Conservation (phyloP, 2,113 vertebrate species). For the Paedocypris sp. region DNA sequence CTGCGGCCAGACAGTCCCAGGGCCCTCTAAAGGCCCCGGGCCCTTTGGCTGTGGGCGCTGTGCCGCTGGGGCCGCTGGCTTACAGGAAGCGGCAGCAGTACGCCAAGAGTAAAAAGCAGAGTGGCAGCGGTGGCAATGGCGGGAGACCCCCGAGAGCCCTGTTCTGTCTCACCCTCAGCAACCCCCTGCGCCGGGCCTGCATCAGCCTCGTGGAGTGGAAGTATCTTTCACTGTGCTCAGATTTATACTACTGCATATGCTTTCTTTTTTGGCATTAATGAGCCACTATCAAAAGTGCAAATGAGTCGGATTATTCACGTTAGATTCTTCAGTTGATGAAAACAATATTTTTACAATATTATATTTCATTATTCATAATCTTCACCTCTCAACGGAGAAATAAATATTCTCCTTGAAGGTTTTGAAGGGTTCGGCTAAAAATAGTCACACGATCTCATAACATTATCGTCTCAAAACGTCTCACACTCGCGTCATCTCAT, state of each 20-base stretch:
- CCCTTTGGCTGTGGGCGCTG: constrained; percentile 40
- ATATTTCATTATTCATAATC: too few species aligned
- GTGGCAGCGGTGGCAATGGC: constrained; percentile 77
- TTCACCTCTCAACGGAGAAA: too few species aligned
- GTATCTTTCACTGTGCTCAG: constrained; percentile 73
- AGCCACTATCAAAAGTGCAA: not conserved
- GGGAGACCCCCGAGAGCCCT: constrained; percentile 90
- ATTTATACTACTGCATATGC: too few species aligned
- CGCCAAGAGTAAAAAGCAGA: constrained; percentile 98
- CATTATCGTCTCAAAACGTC: too few species aligned
- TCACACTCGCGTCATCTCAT: too few species aligned
- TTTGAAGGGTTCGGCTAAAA: too few species aligned
- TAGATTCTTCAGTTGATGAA: too few species aligned
- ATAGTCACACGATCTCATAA: too few species aligned
- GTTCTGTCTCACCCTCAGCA: constrained; percentile 96
- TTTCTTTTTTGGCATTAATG: too few species aligned
- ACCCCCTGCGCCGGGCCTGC: constrained; percentile 98
- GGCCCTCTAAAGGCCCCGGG: constrained; percentile 64
- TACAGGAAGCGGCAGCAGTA: constrained; percentile 98
- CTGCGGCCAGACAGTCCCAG: constrained; percentile 81
- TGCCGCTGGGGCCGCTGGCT: constrained; percentile 80
- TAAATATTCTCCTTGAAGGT: too few species aligned
- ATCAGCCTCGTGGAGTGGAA: constrained; percentile 99
- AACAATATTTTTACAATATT: too few species aligned
- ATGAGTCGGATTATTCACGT: too few species aligned